Evolutionary conservation across 1,140 invertebrate species (phyloP).

Genomic region (Armadillidium nasatum): DNA sequence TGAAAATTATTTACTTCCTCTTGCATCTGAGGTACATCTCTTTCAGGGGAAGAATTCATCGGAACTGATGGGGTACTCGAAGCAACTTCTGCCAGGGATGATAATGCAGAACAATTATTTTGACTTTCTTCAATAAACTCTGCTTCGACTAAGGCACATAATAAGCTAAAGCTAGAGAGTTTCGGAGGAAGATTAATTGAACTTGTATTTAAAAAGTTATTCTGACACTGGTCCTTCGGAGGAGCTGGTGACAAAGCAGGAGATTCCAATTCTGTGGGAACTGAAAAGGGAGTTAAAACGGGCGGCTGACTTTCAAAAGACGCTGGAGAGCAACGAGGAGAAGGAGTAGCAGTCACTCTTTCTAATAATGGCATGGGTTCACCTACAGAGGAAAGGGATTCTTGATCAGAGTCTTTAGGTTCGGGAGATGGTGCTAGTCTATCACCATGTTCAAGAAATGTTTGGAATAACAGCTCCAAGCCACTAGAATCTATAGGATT

Average conservation of each 20-base stretch:
- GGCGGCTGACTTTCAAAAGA: not conserved
- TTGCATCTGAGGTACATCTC: not conserved
- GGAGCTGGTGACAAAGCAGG: not conserved
- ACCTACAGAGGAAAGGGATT: not conserved
- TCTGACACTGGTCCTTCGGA: not conserved
- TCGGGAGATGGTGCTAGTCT: not conserved
- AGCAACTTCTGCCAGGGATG: not conserved
- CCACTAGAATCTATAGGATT: not conserved
- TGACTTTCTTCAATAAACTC: not conserved
- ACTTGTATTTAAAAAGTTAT: not conserved
- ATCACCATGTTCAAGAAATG: not conserved
- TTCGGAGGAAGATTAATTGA: not conserved
- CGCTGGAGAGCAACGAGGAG: not conserved
- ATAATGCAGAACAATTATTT: not conserved
- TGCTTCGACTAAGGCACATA: not conserved
- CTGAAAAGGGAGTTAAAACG: not conserved
- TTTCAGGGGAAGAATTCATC: not conserved
- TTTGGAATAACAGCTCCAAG: not conserved
- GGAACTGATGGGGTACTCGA: not conserved
- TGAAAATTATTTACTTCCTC: not conserved
- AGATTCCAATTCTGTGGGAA: not conserved
- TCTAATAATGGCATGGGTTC: not conserved
- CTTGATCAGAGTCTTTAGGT: not conserved
- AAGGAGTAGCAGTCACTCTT: not conserved
- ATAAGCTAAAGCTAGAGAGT: not conserved